Conservation (phyloP, 1,140 invertebrate species). For the Drosophila melanica region DNA sequence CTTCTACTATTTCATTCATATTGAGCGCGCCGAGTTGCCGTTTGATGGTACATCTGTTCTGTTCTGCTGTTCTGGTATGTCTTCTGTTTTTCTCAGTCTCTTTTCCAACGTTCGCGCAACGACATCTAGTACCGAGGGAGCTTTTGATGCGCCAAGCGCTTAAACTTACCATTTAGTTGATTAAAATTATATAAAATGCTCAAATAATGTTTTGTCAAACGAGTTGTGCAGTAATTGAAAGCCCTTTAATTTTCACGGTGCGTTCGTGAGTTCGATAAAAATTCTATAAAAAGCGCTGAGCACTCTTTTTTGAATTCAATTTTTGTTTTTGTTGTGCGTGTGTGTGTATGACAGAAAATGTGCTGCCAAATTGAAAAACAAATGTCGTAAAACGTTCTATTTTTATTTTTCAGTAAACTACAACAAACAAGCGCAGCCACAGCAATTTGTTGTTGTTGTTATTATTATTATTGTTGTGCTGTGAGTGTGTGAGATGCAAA, state of each 20-base stretch:
- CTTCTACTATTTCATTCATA: slow-evolving; percentile 55
- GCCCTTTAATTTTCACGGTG: slow-evolving; percentile 27
- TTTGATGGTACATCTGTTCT: slow-evolving; percentile 18
- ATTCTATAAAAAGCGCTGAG: slow-evolving; percentile 56
- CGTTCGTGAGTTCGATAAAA: slow-evolving; percentile 14
- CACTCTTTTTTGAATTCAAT: slow-evolving; percentile 9
- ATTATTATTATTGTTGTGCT: slow-evolving; percentile 22
- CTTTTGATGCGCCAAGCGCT: slow-evolving; percentile 57
- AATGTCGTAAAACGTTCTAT: slow-evolving; percentile 76
- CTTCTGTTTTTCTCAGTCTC: slow-evolving; percentile 64
- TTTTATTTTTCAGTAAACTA: slow-evolving; percentile 78
- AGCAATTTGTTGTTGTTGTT: slow-evolving; percentile 27
- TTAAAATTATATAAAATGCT: slow-evolving; percentile 34
- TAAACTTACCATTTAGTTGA: slow-evolving; percentile 29
- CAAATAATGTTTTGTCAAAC: slow-evolving; percentile 43
- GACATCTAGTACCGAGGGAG: slow-evolving; percentile 45
- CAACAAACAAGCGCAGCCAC: slow-evolving; percentile 50
- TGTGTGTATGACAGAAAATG: slow-evolving; percentile 68
- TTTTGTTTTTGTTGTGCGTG: slow-evolving; percentile 38
- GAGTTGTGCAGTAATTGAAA: slow-evolving; percentile 24
- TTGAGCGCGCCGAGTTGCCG: slow-evolving; percentile 14
- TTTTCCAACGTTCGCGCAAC: slow-evolving; percentile 74
- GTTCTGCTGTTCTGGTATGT: slow-evolving; percentile 4
- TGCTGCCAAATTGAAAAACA: slow-evolving; percentile 49
- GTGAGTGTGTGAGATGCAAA: slow-evolving; percentile 65